Evolutionary conservation across 2,888 invertebrate genomes (phyloP), one percentile per base, ranked within the genome.

Genomic region (Dryococelus australis): DNA sequence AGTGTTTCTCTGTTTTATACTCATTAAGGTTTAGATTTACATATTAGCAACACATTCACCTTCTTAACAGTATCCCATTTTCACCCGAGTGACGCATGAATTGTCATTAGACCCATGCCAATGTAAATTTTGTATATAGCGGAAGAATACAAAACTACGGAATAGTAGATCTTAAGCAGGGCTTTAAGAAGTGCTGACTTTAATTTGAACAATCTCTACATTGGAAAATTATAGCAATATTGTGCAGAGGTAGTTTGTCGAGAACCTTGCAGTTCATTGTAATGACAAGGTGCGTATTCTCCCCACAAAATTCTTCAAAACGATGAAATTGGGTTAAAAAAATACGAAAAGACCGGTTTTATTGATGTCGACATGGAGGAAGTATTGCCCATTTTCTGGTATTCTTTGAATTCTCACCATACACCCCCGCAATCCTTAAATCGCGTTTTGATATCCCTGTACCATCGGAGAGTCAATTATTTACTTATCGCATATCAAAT

Each of bases 201-300:
- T 35, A 35, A 35, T 35, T 1, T 35, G 35, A 35, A 35, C 4
- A 35, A 35, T 4, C 35, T 83, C 47, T 87, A 84, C 84, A 87
- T 43, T 85, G 51, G 20, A 53, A 47, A 47, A 87, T 78, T 43
- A 84, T 13, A 51, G 47, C 86, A 53, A 88, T 28, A 78, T 80
- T 12, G 1, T 80, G 26, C 80, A 28, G 26, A 80, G 80, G 80
- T n/a, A 0, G 80, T 12, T 80, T 80, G 80, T 13, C 12, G 80
- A 80, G 80, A 80, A n/a, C 6, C 78, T n/a, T 80, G 27, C n/a
- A 20, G 26, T 12, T 28, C 4, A n/a, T n/a, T 26, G 80, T 80
- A 0, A 80, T 28, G 28, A 80, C 80, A 80, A 80, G 80, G 16
- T 80, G 80, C 28, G 10, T 80, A 80, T 28, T 80, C 24, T 28